phyloP scores from a whole-genome alignment of 2,797 vertebrate species.

The Crax fasciolata region DNA sequence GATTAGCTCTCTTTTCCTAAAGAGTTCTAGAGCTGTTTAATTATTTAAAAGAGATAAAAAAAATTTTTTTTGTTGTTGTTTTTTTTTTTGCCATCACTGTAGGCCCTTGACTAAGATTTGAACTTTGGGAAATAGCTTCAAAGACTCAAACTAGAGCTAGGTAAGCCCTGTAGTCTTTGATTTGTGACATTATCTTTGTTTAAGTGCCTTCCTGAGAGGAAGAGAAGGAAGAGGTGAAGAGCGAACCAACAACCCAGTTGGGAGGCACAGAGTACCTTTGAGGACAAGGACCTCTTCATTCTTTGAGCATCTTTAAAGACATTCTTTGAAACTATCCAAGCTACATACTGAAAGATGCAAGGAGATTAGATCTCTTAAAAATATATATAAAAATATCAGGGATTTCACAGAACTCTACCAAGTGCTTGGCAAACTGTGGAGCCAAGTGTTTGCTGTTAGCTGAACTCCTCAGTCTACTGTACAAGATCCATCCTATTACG shows the following conservation, averaged over 20 bases:
- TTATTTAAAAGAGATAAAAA: background rate
- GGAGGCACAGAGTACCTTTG: background rate
- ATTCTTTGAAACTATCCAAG: background rate
- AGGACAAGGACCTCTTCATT: background rate
- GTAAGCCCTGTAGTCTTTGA: background rate
- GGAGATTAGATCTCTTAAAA: background rate
- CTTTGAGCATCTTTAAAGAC: background rate
- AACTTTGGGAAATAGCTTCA: background rate
- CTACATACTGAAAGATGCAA: background rate
- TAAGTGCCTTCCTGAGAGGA: background rate
- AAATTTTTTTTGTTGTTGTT: no score
- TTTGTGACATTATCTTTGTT: background rate
- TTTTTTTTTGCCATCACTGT: rapidly evolving
- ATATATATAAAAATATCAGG: background rate
- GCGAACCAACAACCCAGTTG: background rate
- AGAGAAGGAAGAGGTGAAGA: background rate
- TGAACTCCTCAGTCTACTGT: background rate
- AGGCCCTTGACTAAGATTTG: background rate
- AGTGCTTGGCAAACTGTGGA: background rate
- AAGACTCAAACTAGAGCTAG: background rate
- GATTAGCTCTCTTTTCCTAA: slow-evolving; percentile 47
- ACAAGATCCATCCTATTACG: background rate
- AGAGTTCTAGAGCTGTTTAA: slow-evolving; percentile 10
- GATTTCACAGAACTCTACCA: background rate
- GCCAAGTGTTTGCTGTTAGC: background rate